phyloP scores from a whole-genome alignment of 2,113 vertebrate genomes.

The Ceuthmochares aereus region DNA sequence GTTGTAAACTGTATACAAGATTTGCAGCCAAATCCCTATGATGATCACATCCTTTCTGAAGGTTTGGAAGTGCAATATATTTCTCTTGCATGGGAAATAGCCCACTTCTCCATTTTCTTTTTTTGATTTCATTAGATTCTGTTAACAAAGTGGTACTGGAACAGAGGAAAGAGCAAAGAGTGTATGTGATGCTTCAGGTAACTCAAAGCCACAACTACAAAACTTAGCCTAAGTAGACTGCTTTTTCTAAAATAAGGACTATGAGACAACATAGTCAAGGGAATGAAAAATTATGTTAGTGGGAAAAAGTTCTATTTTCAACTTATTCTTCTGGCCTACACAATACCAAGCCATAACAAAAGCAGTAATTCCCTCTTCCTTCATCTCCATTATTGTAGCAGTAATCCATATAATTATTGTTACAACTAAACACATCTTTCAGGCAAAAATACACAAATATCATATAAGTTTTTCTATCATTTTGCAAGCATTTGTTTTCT shows the following conservation, averaged over 20 bases:
- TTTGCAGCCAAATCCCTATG: neutral
- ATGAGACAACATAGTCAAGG: neutral
- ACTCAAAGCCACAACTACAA: neutral
- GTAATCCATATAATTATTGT: neutral
- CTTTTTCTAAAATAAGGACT: neutral
- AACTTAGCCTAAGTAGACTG: neutral
- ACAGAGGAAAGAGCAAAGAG: neutral
- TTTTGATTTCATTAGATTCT: neutral
- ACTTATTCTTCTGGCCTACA: neutral
- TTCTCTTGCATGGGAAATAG: neutral
- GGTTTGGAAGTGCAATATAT: neutral
- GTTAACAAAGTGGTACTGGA: neutral
- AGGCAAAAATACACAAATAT: neutral
- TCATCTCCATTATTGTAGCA: neutral
- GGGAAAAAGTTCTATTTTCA: neutral
- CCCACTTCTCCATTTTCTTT: neutral
- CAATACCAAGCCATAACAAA: neutral
- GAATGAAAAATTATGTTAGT: neutral
- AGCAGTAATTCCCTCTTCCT: neutral
- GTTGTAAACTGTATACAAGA: slow-evolving; percentile 27
- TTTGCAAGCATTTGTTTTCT: neutral
- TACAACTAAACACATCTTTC: neutral
- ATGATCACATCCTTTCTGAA: neutral
- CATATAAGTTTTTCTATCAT: neutral
- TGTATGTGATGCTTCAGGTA: neutral